Base-by-base conservation (phyloP, 1,140 invertebrate species). In the Melanaphis sacchari region DNA sequence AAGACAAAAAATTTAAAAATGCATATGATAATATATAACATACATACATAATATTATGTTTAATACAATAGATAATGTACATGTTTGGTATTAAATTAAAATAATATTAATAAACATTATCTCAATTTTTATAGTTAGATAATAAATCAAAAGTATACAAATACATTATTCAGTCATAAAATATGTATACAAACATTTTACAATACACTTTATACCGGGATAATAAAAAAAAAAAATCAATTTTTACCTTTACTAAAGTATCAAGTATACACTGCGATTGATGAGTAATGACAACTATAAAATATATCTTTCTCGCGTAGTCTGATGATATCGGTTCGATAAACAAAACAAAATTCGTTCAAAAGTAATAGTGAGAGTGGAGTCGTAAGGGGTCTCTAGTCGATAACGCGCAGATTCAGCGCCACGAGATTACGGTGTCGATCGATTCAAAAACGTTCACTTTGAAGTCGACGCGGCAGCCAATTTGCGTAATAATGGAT, bases 401-500 rank as follows among this genome's bases (percentile, higher is more conserved):
- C 59, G 59, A 76, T 76, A 76, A 76, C 59, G 59, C 59, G 59
- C 59, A 76, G 59, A 76, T 76, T 76, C 59, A 76, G 59, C 31
- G 59, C 15, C 59, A 31, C 59, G 59, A 76, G 59, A 76, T 76
- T 76, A 76, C 59, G 59, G 59, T 76, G 31, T 31, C 59, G 41
- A 84, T 84, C 38, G 38, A 84, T 84, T 40, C 22, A 22, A 40
- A 84, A 84, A 31, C 38, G 24, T 84, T 84, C 40, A 24, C 82
- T 84, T 84, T 84, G 82, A 84, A 84, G 38, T 40, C 82, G 38
- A 38, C 8, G 24, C 22, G 24, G 22, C 36, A 24, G 40, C 82
- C 38, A 82, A 82, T 82, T 84, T 84, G 82, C 40, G 82, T 84
- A 40, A 84, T 84, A 40, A 84, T 84, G 82, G 82, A 38, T 84